phyloP scores from a whole-genome alignment of 1,140 invertebrate species.

The Apis cerana region DNA sequence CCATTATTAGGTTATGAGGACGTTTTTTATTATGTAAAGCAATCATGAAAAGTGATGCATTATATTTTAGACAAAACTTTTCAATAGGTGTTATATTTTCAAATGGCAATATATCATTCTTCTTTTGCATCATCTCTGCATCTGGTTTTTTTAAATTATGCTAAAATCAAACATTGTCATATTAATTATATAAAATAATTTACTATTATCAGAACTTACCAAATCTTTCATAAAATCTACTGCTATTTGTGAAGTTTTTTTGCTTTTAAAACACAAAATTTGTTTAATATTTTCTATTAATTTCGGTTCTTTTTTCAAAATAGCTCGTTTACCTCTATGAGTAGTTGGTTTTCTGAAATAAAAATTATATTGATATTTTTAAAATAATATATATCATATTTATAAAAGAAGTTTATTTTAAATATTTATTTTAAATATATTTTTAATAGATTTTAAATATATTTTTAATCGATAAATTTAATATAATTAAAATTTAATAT shows the following conservation, averaged over 20 bases:
- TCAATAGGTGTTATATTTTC: slow-evolving; percentile 92
- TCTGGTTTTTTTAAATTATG: slow-evolving; percentile 93
- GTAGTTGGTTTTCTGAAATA: slow-evolving; percentile 92
- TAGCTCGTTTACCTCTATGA: slow-evolving; percentile 91
- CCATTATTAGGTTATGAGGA: slow-evolving; percentile 95
- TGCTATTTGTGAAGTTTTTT: slow-evolving; percentile 89
- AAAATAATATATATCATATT: background rate
- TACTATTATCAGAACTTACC: slow-evolving; percentile 78
- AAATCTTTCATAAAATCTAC: slow-evolving; percentile 93
- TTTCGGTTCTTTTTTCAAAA: slow-evolving; percentile 92
- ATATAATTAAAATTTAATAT: too few relatives aligned
- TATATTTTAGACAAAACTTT: slow-evolving; percentile 92
- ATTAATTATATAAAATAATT: background rate
- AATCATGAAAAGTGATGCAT: slow-evolving; percentile 94
- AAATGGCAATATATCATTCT: slow-evolving; percentile 93
- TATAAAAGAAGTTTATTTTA: background rate
- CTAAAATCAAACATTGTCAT: slow-evolving; percentile 73
- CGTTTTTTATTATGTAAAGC: slow-evolving; percentile 96
- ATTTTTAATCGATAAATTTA: background rate
- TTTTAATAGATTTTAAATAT: background rate
- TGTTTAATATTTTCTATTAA: slow-evolving; percentile 94
- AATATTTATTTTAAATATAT: too few relatives aligned
- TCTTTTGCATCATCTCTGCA: slow-evolving; percentile 88
- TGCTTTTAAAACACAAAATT: slow-evolving; percentile 92
- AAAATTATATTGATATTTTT: slow-evolving; percentile 9